A percentile compares a stretch with the other conserved stretches of the same genome.
Conservation (phyloP, 2,113 vertebrate species). For the Morone chrysops region DNA sequence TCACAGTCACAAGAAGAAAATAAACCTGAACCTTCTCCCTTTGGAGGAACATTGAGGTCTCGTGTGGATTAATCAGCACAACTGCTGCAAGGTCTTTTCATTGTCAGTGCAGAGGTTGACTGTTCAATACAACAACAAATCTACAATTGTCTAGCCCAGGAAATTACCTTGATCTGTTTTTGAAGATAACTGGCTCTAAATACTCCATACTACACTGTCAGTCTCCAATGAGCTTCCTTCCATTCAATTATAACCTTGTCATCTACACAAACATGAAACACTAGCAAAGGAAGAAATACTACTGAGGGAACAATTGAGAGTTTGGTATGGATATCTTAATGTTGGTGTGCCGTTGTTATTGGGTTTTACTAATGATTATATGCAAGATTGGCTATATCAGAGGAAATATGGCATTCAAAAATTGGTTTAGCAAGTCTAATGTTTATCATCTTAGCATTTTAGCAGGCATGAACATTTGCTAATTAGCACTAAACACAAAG, state of each 20-base stretch:
- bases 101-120: constrained; percentile 22
- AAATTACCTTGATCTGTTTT: constrained; percentile 59
- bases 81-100: constrained; percentile 24
- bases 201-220: neutral
- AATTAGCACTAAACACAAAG: too few species aligned
- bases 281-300: constrained; percentile 1
- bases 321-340: constrained; percentile 2
- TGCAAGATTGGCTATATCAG: too few species aligned
- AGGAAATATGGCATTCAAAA: too few species aligned
- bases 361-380: neutral
- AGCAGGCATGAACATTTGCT: too few species aligned
- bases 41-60: constrained; percentile 5
- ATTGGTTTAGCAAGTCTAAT: too few species aligned
- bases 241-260: constrained; percentile 66
- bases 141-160: constrained; percentile 54
- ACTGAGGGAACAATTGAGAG: constrained; percentile 27
- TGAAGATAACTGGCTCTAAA: constrained; percentile 52
- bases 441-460: too few species aligned
- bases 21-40: neutral
- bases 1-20: neutral
- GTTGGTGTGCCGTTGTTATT: neutral
- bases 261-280: constrained; percentile 42
- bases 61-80: constrained; percentile 7
- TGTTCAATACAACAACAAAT: constrained; percentile 44
- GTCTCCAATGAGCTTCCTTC: constrained; percentile 56